These are phyloP conservation scores for Patella vulgata DNA, from an alignment of 1,140 invertebrate species.

Conservation along the genomic window DNA sequence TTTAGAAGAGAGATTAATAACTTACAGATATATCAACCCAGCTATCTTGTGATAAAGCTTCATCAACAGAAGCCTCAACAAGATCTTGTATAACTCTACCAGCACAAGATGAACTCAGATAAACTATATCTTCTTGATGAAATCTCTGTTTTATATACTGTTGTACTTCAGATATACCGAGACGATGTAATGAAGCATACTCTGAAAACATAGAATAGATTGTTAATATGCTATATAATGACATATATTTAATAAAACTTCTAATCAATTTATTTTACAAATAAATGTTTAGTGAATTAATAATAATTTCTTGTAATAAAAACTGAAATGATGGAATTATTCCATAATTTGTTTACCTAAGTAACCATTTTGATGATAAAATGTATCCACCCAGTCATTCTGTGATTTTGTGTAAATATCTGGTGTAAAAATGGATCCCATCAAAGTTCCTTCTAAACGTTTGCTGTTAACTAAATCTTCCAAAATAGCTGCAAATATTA, in stretches of 20 bases:
- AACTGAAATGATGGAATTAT: not conserved
- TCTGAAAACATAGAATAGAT: constrained; percentile 71
- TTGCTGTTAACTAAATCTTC: constrained; percentile 75
- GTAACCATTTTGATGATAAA: constrained; percentile 95
- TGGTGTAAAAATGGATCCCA: constrained; percentile 88
- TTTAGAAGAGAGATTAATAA: too few species aligned
- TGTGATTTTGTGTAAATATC: constrained; percentile 87
- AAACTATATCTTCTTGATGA: constrained; percentile 76
- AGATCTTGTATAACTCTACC: constrained; percentile 80
- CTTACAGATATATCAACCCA: constrained; percentile 80
- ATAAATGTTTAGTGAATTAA: not conserved
- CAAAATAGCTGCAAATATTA: constrained; percentile 70
- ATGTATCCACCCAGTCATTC: constrained; percentile 89
- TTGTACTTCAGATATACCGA: constrained; percentile 89
- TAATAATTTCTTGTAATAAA: constrained; percentile 5
- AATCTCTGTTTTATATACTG: constrained; percentile 83
- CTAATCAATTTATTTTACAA: not conserved
- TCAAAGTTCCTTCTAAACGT: constrained; percentile 80
- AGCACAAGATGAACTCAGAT: constrained; percentile 81
- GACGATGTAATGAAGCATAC: constrained; percentile 86
- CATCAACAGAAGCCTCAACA: constrained; percentile 85
- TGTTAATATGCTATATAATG: not conserved
- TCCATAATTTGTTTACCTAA: too few species aligned
- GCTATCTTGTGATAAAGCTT: constrained; percentile 78
- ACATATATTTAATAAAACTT: too few species aligned